A percentile compares a stretch with the other conserved stretches of the same genome.
These are phyloP conservation scores for Malaclemys terrapin DNA, from an alignment of 2,113 vertebrate species.

Conservation along the genomic window DNA sequence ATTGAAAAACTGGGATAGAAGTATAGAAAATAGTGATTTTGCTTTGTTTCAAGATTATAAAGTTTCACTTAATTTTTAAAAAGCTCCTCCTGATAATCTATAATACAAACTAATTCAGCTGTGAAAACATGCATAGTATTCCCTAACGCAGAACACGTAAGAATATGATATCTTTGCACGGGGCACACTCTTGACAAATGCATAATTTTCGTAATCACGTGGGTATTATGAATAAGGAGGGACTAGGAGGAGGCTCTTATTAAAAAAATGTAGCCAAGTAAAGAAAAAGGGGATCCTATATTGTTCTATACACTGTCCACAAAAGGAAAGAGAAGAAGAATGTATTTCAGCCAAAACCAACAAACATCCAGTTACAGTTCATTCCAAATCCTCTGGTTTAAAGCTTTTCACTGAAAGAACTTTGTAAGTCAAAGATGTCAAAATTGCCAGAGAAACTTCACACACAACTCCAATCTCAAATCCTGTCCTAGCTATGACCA, in stretches of 20 bases:
- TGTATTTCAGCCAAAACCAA: slow-evolving; percentile 44
- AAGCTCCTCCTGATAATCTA: not conserved
- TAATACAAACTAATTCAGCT: slow-evolving; percentile 40
- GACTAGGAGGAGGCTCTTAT: not conserved
- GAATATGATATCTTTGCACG: not conserved
- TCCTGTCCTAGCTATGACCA: not conserved
- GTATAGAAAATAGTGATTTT: not conserved
- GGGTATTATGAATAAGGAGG: not conserved
- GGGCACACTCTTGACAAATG: not conserved
- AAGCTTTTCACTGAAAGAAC: not conserved
- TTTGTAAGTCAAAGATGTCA: not conserved
- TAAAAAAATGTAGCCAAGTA: not conserved
- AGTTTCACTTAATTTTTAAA: not conserved
- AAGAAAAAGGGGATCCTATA: not conserved
- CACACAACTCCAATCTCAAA: not conserved
- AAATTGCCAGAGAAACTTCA: not conserved
- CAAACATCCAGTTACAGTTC: slow-evolving; percentile 33
- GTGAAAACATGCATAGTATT: not conserved
- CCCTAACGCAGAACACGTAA: not conserved
- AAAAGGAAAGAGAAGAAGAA: slow-evolving; percentile 33
- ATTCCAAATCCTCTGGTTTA: slow-evolving; percentile 24
- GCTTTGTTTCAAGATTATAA: not conserved
- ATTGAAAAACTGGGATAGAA: not conserved
- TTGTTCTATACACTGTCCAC: slow-evolving; percentile 3
- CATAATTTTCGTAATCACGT: not conserved